Evolutionary conservation across 2,888 invertebrate species (phyloP), one percentile per base, ranked within the genome.

Genomic region (Odontomyia ornata): DNA sequence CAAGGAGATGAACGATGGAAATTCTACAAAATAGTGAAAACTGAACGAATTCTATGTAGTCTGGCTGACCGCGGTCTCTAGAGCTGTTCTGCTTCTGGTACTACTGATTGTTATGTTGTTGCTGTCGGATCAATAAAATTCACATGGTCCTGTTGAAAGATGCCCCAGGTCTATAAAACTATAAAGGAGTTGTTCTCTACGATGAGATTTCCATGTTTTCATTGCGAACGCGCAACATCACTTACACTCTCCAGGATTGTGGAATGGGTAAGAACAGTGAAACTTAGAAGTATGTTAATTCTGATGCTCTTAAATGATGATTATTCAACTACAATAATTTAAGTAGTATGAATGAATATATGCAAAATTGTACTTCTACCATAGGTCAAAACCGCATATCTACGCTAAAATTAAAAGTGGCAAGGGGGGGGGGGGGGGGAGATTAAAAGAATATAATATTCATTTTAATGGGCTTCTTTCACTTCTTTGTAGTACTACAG

Each of bases 121-220:
- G 52, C 28, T n/a, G 36, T 56, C 71, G 73, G 73, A 73, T 73
- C 73, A 73, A 73, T 73, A 73, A 73, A 57, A 73, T 73, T 57
- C 73, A 57, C 57, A 57, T 43, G 57, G 73, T 71, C n/a, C 57
- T 28, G n/a, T n/a, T 30, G 36, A 23, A n/a, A 57, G 57, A 36
- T 57, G 11, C 56, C 28, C 56, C 56, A 27, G n/a, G 47, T 36
- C 36, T 36, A 36, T 36, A 9, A 36, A 5, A 36, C 36, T 25
- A 52, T 9, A 36, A 43, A 27, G 52, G 71, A 28, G 47, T n/a
- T n/a, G 27, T 7, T 52, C n/a, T 3, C n/a, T n/a, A 30, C 21
- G 72, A 72, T 52, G 30, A 30, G 72, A 56, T 72, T 73, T 57
- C 30, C 13, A 43, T 73, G 27, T 57, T 25, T 69, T 69, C 30